These are phyloP conservation scores for Brachyhypopomus occidentalis DNA, from an alignment of 2,113 vertebrate genomes.

Conservation along the genomic window DNA sequence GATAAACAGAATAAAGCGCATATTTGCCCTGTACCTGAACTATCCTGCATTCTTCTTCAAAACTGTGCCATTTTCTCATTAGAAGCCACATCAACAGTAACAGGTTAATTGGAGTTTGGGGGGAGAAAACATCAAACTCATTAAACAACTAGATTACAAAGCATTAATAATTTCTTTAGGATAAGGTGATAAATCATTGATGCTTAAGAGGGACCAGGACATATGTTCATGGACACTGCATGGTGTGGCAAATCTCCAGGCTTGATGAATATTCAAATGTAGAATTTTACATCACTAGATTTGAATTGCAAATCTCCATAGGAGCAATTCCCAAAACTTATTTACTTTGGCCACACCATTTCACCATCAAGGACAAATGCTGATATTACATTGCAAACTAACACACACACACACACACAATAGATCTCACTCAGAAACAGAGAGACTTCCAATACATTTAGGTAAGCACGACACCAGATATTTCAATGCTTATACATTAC, in stretches of 20 bases:
- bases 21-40: too few relatives aligned
- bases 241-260: background rate
- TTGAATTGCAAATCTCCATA: constrained; percentile 43
- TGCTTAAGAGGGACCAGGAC: too few relatives aligned
- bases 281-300: constrained; percentile 36
- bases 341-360: background rate
- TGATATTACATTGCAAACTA: background rate
- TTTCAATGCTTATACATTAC: background rate
- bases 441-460: background rate
- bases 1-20: too few relatives aligned
- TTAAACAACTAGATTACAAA: too few relatives aligned
- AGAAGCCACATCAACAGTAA: too few relatives aligned
- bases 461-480: background rate
- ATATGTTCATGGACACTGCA: background rate
- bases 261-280: constrained; percentile 5
- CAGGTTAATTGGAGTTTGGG: too few relatives aligned
- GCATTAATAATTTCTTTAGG: too few relatives aligned
- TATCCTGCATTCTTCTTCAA: too few relatives aligned
- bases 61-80: too few relatives aligned
- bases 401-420: constrained; percentile 6
- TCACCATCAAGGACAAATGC: background rate
- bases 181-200: too few relatives aligned
- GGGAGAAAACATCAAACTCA: too few relatives aligned
- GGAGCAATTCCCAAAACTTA: background rate
- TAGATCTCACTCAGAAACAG: background rate